These are phyloP conservation scores for Coregonus ussuriensis DNA, from an alignment of 2,797 vertebrate genomes.

Conservation along the genomic window DNA sequence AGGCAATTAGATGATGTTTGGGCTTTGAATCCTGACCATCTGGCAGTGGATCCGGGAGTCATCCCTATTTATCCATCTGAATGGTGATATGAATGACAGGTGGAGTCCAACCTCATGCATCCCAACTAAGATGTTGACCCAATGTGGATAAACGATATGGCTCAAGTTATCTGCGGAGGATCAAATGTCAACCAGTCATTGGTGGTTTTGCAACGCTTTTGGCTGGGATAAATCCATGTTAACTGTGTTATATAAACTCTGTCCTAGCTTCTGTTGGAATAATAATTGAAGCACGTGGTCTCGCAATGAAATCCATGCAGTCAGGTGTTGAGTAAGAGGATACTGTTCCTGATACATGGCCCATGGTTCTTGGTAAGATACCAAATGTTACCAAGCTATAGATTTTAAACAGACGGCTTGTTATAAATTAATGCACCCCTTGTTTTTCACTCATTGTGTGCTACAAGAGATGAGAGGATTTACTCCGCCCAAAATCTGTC, in stretches of 20 bases:
- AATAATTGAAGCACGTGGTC: constrained; percentile 38
- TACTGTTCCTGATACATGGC: constrained; percentile 22
- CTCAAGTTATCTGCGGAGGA: constrained; percentile 48
- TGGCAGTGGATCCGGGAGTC: constrained; percentile 32
- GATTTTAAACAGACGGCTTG: constrained; percentile 48
- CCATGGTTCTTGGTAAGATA: constrained; percentile 36
- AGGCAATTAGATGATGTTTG: not conserved
- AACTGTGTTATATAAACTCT: constrained; percentile 30
- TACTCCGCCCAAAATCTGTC: too few relatives aligned
- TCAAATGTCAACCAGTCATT: constrained; percentile 62
- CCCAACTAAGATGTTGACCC: constrained; percentile 37
- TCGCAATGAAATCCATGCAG: constrained; percentile 9
- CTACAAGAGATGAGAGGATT: not conserved
- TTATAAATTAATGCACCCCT: constrained; percentile 35
- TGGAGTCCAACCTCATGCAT: constrained; percentile 62
- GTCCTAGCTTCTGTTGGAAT: constrained; percentile 35
- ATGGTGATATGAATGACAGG: constrained; percentile 50
- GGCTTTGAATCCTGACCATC: not conserved
- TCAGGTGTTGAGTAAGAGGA: constrained; percentile 35
- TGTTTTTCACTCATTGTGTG: not conserved
- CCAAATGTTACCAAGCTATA: constrained; percentile 31
- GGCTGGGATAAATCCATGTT: constrained; percentile 54
- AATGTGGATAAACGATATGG: constrained; percentile 25
- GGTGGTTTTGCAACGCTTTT: constrained; percentile 43
- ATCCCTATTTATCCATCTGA: constrained; percentile 59